A percentile compares a stretch with the other conserved stretches of the same genome.
phyloP scores from a whole-genome alignment of 2,888 invertebrate genomes.

The Ptilodon capucinus region DNA sequence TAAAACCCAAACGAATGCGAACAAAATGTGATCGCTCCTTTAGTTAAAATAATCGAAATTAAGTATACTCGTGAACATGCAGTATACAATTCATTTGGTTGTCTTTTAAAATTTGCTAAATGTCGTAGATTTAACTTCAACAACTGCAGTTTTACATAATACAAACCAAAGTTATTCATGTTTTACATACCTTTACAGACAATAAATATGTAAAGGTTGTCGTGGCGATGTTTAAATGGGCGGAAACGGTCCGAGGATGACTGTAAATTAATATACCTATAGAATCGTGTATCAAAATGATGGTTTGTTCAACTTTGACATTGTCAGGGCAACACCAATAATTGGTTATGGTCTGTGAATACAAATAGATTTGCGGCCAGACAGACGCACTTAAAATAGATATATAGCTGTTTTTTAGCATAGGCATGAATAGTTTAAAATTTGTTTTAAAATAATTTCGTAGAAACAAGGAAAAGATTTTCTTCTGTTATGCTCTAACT shows the following conservation, averaged over 20 bases:
- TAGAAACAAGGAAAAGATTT: no score
- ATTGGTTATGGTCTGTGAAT: neutral
- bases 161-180: neutral
- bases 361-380: neutral
- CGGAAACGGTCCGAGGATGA: constrained; percentile 11
- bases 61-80: no score
- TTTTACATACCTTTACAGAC: neutral
- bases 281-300: constrained; percentile 5
- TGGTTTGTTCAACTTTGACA: constrained; percentile 37
- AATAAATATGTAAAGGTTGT: neutral
- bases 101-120: no score
- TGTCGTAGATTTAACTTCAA: no score
- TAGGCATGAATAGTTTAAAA: neutral
- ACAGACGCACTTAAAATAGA: neutral
- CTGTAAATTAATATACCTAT: constrained; percentile 19
- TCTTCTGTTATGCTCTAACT: no score
- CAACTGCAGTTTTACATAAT: neutral
- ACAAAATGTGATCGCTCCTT: no score
- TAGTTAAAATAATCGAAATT: constrained; percentile 14
- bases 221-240: neutral
- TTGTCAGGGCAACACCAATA: constrained; percentile 8
- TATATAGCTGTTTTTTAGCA: neutral
- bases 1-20: no score
- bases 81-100: no score
- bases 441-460: no score